These are phyloP conservation scores for Tortricodes alternella DNA, from an alignment of 2,888 invertebrate species.

Conservation along the genomic window DNA sequence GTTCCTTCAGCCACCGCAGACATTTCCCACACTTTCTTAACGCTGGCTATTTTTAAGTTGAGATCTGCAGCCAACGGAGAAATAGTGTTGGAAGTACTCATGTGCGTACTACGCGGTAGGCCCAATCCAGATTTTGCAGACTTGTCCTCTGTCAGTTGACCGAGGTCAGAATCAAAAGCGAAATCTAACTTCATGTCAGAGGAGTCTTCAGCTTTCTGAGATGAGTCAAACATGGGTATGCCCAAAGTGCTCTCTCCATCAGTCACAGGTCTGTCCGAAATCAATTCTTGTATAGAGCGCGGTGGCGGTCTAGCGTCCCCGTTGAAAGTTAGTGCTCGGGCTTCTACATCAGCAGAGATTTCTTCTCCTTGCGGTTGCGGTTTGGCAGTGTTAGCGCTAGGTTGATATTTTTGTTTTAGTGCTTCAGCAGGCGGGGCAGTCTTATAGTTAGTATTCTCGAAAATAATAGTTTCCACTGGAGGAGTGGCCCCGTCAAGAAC, in stretches of 20 bases:
- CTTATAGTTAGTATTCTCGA: conserved; percentile 95
- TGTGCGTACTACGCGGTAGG: conserved; percentile 83
- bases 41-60: conserved; percentile 96
- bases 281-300: conserved; percentile 74
- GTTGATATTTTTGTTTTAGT: conserved; percentile 85
- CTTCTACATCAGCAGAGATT: conserved; percentile 77
- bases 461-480: conserved; percentile 93
- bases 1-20: conserved; percentile 85
- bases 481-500: conserved; percentile 89
- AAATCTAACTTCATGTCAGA: conserved; percentile 96
- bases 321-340: conserved; percentile 62
- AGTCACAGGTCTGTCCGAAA: conserved; percentile 63
- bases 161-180: conserved; percentile 92
- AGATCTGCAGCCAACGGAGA: conserved; percentile 94
- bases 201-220: conserved; percentile 87
- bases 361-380: conserved; percentile 70
- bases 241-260: conserved; percentile 76
- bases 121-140: conserved; percentile 70
- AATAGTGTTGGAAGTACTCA: conserved; percentile 87
- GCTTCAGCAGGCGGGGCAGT: conserved; percentile 86
- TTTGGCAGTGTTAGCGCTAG: conserved; percentile 66
- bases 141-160: conserved; percentile 89
- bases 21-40: conserved; percentile 95
- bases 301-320: conserved; percentile 72
- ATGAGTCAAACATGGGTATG: conserved; percentile 85